Conservation (phyloP, 2,888 invertebrate genomes). For the Homarus gammarus region DNA sequence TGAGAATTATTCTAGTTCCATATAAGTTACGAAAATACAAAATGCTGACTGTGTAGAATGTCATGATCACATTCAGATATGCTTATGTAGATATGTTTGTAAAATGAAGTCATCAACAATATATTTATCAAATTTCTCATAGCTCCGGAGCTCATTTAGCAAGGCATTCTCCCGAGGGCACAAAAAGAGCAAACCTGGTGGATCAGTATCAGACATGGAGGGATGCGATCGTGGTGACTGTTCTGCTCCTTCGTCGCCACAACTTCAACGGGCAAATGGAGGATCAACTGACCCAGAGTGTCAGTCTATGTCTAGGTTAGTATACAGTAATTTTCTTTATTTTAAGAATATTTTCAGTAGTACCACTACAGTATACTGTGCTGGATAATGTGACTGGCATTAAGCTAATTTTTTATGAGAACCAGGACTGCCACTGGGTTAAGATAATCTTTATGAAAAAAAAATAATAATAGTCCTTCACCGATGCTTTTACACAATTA, state of each 20-base stretch:
- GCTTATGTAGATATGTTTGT: not conserved
- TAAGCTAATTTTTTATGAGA: too few relatives aligned
- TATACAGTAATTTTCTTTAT: not conserved
- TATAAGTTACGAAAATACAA: too few relatives aligned
- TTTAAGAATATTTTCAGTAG: not conserved
- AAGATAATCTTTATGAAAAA: too few relatives aligned
- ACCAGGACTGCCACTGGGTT: too few relatives aligned
- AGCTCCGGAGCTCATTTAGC: constrained; percentile 96
- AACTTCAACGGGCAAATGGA: constrained; percentile 79
- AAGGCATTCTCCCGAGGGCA: constrained; percentile 92
- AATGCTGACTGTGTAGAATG: too few relatives aligned
- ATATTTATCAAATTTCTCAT: too few relatives aligned
- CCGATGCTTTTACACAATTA: too few relatives aligned
- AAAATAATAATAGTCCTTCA: too few relatives aligned
- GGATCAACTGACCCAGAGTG: constrained; percentile 51
- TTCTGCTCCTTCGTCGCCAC: constrained; percentile 82
- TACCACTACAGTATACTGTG: not conserved
- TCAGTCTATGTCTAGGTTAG: constrained; percentile 53
- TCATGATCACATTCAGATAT: not conserved
- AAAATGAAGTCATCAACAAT: too few relatives aligned
- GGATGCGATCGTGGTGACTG: constrained; percentile 78
- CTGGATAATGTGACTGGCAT: too few relatives aligned
- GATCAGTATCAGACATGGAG: constrained; percentile 74
- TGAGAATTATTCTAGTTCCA: not conserved
- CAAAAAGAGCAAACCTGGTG: constrained; percentile 77